phyloP scores from a whole-genome alignment of 1,140 invertebrate genomes.

The Daktulosphaira vitifoliae region DNA sequence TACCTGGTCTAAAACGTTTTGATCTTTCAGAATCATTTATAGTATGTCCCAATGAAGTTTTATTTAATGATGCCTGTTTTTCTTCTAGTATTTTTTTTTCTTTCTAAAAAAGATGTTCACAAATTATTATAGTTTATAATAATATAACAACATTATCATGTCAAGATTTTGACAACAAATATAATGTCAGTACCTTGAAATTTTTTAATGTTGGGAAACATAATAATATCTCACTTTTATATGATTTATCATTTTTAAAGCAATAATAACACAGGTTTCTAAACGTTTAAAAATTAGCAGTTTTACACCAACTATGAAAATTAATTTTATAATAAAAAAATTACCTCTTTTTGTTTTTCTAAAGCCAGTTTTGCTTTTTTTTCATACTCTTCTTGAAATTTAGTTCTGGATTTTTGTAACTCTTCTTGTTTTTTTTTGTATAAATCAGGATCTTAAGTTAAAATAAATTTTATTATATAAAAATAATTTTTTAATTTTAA shows the following conservation, averaged over 20 bases:
- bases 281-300: too few relatives aligned
- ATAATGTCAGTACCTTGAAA: too few relatives aligned
- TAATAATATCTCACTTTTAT: too few relatives aligned
- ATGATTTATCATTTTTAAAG: too few relatives aligned
- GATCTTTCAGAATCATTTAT: slow-evolving; percentile 1
- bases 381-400: slow-evolving; percentile 38
- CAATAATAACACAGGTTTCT: too few relatives aligned
- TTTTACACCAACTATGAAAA: too few relatives aligned
- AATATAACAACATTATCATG: too few relatives aligned
- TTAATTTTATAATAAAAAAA: slow-evolving; percentile 2
- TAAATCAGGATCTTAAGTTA: slow-evolving; percentile 37
- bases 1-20: slow-evolving; percentile 18
- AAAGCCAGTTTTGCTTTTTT: slow-evolving; percentile 35
- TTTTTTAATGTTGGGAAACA: too few relatives aligned
- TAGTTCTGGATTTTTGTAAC: slow-evolving; percentile 36
- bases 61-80: slow-evolving; percentile 17
- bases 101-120: slow-evolving; percentile 29
- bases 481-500: too few relatives aligned
- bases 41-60: not conserved
- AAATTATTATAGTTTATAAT: too few relatives aligned
- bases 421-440: slow-evolving; percentile 29
- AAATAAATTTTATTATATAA: too few relatives aligned
- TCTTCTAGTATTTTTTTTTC: slow-evolving; percentile 20
- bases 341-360: slow-evolving; percentile 38
- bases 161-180: too few relatives aligned